These are phyloP conservation scores for Myotis pilosus DNA, from an alignment of 2,797 vertebrate species.

Conservation along the genomic window DNA sequence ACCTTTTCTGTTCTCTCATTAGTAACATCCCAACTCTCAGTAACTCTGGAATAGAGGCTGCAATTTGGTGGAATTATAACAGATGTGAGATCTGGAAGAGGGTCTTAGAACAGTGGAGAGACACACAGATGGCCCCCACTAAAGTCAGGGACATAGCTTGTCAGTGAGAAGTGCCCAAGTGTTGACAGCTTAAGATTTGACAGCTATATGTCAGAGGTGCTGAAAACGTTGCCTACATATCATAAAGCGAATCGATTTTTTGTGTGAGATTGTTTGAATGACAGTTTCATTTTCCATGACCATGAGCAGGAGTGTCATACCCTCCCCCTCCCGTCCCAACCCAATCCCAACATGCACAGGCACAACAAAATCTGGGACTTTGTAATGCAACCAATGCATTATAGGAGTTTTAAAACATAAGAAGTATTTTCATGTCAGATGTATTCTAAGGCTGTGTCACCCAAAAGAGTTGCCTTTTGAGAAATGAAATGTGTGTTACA, in stretches of 20 bases:
- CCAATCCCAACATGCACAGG: neutral
- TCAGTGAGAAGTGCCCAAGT: neutral
- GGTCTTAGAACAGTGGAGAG: neutral
- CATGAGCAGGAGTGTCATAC: neutral
- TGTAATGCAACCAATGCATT: neutral
- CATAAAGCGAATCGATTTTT: neutral
- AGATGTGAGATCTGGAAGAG: neutral
- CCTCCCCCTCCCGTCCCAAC: no score
- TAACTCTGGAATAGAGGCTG: conserved; percentile 29
- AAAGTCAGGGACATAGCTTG: conserved; percentile 8
- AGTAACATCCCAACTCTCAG: conserved; percentile 28
- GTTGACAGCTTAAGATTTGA: neutral
- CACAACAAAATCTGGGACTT: neutral
- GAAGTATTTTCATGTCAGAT: neutral
- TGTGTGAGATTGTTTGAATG: neutral
- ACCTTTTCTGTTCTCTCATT: conserved; percentile 57
- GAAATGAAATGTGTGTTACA: neutral
- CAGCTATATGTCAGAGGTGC: neutral
- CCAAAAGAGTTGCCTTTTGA: neutral
- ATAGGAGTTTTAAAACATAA: neutral
- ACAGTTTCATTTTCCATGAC: neutral
- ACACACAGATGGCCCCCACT: neutral
- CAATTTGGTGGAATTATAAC: neutral
- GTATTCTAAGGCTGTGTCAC: neutral
- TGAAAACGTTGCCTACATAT: conserved; percentile 14